Base-by-base conservation (phyloP, 2,888 invertebrate species). In the Heteromurus nitidus region DNA sequence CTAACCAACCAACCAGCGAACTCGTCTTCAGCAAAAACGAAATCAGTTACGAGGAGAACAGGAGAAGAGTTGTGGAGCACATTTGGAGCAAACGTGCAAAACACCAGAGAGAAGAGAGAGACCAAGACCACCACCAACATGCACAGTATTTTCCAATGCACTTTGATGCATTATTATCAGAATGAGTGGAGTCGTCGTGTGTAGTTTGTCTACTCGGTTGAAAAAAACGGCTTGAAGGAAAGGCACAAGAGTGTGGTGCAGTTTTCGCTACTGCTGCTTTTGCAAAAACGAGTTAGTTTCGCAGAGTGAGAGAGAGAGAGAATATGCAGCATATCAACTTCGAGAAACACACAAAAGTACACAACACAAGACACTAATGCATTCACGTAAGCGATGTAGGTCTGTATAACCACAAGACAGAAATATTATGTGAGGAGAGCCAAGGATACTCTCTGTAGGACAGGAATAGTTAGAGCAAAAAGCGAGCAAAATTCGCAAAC, bases 401-500 rank as follows among this genome's bases (percentile, higher is more conserved):
- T n/a, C n/a, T n/a, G n/a, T n/a, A n/a, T n/a, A n/a, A n/a, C n/a
- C n/a, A n/a, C n/a, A n/a, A 28, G 42, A 30, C 64, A 42, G 42
- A 64, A 42, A 22, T 64, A 22, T 13, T 20, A 55, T 62, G 68
- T 13, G 31, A 62, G 58, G 36, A 9, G 44, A 75, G 55, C 75
- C 76, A 77, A 77, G 77, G 77, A 77, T 77, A 64, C 64, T 64
- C 77, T 77, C 70, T 69, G 64, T 77, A 68, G 77, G 77, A 62
- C 60, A 64, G 64, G 77, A 70, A 77, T 77, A 64, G 50, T n/a
- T n/a, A n/a, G 77, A 70, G 60, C 42, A 64, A 70, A 77, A 77
- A 30, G 64, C 55, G 67, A 76, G 76, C 67, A 77, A 77, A 70
- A 77, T 77, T 69, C 70, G 69, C 68, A 30, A 28, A 36, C 58